Evolutionary conservation across 2,888 invertebrate genomes (phyloP).

Genomic region (Galerucella calmariensis): DNA sequence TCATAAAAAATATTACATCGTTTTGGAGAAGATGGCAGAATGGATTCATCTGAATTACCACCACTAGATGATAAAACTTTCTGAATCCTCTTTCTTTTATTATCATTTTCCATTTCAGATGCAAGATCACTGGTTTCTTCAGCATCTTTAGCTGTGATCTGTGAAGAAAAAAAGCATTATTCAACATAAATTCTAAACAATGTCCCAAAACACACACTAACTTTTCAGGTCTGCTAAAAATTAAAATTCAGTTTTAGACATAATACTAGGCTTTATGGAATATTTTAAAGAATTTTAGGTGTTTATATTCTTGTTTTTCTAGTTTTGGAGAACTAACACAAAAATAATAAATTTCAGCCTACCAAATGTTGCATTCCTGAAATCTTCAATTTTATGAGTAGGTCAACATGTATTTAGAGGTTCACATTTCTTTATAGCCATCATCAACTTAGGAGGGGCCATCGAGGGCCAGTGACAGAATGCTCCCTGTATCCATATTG

Average conservation of each 20-base stretch:
- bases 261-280: slow-evolving; percentile 13
- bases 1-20: slow-evolving; percentile 23
- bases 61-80: slow-evolving; percentile 27
- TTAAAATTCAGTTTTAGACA: slow-evolving; percentile 15
- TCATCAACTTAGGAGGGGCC: background rate
- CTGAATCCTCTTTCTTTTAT: slow-evolving; percentile 24
- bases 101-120: slow-evolving; percentile 14
- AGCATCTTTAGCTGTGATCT: slow-evolving; percentile 8
- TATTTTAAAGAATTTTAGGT: slow-evolving; percentile 1
- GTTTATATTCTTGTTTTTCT: background rate
- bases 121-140: too few relatives aligned
- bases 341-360: background rate
- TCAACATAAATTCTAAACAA: background rate
- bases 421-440: too few relatives aligned
- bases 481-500: slow-evolving; percentile 3
- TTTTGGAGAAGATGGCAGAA: slow-evolving; percentile 22
- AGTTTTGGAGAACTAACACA: background rate
- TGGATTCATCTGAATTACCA: slow-evolving; percentile 24
- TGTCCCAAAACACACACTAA: slow-evolving; percentile 2
- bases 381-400: too few relatives aligned
- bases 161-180: slow-evolving; percentile 13
- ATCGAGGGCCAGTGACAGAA: background rate
- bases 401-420: too few relatives aligned
- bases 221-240: slow-evolving; percentile 15
- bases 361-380: background rate